These are phyloP conservation scores for Conomelus anceps DNA, from an alignment of 2,888 invertebrate genomes.

Conservation along the genomic window DNA sequence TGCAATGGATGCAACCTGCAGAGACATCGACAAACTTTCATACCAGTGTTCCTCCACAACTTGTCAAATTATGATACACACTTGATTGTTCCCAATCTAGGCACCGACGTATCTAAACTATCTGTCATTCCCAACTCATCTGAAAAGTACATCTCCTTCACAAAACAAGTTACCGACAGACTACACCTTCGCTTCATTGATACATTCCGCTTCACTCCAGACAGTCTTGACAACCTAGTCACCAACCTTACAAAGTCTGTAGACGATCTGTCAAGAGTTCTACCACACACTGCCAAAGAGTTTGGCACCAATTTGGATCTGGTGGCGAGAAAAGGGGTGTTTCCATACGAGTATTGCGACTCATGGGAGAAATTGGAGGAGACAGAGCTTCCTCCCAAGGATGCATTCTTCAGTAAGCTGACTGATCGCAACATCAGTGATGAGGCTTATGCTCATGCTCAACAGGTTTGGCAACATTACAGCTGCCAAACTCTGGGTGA, in stretches of 20 bases:
- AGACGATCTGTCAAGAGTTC: background rate
- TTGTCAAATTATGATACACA: background rate
- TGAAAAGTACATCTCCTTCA: slow-evolving; percentile 11
- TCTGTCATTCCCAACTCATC: slow-evolving; percentile 11
- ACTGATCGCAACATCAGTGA: slow-evolving; percentile 17
- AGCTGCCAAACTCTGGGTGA: slow-evolving; percentile 33
- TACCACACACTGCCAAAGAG: slow-evolving; percentile 10
- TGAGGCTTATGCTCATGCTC: slow-evolving; percentile 35
- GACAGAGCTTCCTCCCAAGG: slow-evolving; percentile 31
- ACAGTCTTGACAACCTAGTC: slow-evolving; percentile 6
- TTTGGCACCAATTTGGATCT: slow-evolving; percentile 10
- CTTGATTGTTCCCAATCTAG: background rate
- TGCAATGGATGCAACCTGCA: background rate
- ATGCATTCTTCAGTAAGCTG: slow-evolving; percentile 33
- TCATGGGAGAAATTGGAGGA: slow-evolving; percentile 22
- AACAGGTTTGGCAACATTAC: slow-evolving; percentile 35
- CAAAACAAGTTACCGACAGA: background rate
- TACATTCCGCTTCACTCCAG: background rate
- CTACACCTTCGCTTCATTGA: slow-evolving; percentile 2
- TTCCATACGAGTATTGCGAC: slow-evolving; percentile 33
- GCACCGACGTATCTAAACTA: background rate
- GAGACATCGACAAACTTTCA: background rate
- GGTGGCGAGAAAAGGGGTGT: slow-evolving; percentile 23
- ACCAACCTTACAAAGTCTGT: too few species aligned
- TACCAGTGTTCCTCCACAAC: background rate